Evolutionary conservation across 1,140 invertebrate species (phyloP).

Genomic region (Drosophila nannoptera): DNA sequence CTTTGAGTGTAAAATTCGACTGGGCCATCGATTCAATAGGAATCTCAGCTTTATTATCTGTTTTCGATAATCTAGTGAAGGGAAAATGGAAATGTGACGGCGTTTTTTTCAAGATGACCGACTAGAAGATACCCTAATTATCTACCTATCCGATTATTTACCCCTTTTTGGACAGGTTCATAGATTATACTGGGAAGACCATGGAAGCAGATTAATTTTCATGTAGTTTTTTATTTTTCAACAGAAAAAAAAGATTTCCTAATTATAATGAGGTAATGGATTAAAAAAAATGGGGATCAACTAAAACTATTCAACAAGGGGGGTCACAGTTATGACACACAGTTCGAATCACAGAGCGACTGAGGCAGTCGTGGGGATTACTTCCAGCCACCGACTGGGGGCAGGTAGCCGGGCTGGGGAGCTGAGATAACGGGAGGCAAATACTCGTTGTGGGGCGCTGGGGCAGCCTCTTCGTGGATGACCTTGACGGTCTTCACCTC

Average conservation of each 20-base stretch:
- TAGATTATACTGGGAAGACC: no score
- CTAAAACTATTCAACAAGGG: slow-evolving; percentile 71
- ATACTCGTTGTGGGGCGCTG: slow-evolving; percentile 47
- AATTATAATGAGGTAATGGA: slow-evolving; percentile 37
- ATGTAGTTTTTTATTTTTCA: slow-evolving; percentile 46
- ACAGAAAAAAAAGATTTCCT: slow-evolving; percentile 55
- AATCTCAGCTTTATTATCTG: no score
- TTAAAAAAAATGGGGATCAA: slow-evolving; percentile 25
- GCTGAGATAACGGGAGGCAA: slow-evolving; percentile 45
- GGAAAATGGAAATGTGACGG: not conserved
- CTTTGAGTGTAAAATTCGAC: no score
- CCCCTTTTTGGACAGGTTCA: no score
- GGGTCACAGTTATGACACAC: slow-evolving; percentile 54
- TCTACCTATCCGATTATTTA: no score
- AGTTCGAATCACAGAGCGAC: slow-evolving; percentile 54
- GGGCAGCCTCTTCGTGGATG: slow-evolving; percentile 57
- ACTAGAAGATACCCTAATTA: no score
- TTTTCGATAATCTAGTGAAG: slow-evolving; percentile 36
- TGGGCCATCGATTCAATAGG: no score
- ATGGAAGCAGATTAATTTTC: slow-evolving; percentile 12
- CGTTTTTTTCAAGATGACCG: slow-evolving; percentile 16
- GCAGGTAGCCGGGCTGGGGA: slow-evolving; percentile 57
- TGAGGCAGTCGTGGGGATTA: slow-evolving; percentile 31
- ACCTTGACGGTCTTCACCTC: slow-evolving; percentile 67
- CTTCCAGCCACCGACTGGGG: slow-evolving; percentile 63